Evolutionary conservation across 2,113 vertebrate species (phyloP).

Genomic region (Holacanthus passer): DNA sequence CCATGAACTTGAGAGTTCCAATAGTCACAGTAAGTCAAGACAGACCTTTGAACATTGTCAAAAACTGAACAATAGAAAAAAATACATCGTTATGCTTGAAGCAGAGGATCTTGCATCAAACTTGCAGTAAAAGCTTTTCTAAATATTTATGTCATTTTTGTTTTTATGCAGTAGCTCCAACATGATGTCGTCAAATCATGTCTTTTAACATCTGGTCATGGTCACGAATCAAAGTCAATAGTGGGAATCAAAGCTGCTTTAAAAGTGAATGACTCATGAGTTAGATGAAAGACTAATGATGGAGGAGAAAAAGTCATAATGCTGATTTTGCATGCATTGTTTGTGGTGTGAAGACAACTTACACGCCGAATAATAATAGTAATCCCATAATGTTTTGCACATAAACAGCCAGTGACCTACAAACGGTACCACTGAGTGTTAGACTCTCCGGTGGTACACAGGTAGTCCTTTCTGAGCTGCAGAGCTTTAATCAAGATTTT

Average conservation of each 20-base stretch:
- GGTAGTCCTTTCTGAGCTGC: conserved; percentile 11
- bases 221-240: background rate
- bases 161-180: too few species aligned
- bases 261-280: background rate
- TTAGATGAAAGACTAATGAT: background rate
- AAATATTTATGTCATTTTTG: too few species aligned
- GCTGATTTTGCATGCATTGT: background rate
- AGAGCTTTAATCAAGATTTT: conserved; percentile 53
- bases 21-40: too few species aligned
- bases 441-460: background rate
- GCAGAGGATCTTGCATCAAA: background rate
- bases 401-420: background rate
- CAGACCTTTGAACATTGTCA: too few species aligned
- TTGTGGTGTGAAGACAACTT: background rate
- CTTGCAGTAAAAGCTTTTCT: background rate
- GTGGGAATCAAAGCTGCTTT: background rate
- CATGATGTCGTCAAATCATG: background rate
- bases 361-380: background rate
- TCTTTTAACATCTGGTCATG: background rate
- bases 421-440: background rate
- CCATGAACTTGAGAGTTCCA: background rate
- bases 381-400: background rate
- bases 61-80: background rate
- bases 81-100: background rate
- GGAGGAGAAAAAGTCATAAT: background rate